A percentile compares a stretch with the other conserved stretches of the same genome.
Conservation (phyloP, 2,113 vertebrate species). For the Semnornis frantzii region DNA sequence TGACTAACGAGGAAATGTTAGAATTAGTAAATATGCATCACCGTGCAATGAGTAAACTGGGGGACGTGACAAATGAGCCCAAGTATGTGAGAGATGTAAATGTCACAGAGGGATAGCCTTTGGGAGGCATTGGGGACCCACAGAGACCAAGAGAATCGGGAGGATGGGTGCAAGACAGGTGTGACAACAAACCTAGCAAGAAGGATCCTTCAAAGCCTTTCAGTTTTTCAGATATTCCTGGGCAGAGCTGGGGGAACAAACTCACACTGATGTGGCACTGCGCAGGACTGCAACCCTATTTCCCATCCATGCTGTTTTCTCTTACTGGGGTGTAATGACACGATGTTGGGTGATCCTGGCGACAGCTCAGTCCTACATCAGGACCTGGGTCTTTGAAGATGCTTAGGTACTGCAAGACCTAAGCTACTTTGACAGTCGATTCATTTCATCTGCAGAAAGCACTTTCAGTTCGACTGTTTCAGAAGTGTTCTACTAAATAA, state of each 20-base stretch:
- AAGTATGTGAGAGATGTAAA: not conserved
- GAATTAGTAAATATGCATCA: conserved; percentile 68
- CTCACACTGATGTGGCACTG: not conserved
- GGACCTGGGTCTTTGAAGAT: not conserved
- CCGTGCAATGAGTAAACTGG: conserved; percentile 11
- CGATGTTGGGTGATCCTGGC: fast-evolving
- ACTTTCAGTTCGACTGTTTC: not conserved
- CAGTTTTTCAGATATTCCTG: not conserved
- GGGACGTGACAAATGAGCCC: conserved; percentile 42
- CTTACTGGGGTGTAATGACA: not conserved
- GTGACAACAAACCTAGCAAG: not conserved
- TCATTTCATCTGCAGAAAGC: not conserved
- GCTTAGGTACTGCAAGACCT: not conserved
- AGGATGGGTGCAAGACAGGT: not conserved
- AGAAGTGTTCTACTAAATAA: not conserved
- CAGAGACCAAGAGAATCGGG: not conserved
- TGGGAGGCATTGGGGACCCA: not conserved
- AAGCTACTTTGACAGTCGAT: not conserved
- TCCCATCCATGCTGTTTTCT: not conserved
- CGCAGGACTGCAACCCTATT: not conserved
- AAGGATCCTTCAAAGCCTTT: not conserved
- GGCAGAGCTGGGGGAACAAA: not conserved
- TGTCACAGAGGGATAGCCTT: not conserved
- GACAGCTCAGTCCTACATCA: not conserved
- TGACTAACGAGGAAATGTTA: conserved; percentile 67